Evolutionary conservation across 1,140 invertebrate species (phyloP), one percentile per base, ranked within the genome.

Genomic region (Eriosoma lanigerum): DNA sequence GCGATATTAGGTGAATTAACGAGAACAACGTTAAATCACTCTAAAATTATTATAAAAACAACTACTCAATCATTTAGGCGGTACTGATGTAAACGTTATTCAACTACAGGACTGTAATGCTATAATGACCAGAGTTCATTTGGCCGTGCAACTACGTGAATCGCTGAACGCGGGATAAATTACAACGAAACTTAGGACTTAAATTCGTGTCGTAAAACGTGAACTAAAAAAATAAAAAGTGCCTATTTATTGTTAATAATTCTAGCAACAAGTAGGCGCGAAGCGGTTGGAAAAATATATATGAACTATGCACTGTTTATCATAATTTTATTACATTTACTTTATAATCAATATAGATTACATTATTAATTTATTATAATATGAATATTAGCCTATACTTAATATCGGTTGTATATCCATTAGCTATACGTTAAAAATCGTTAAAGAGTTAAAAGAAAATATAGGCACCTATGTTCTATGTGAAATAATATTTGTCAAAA

Each of bases 101-200:
- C 15, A 6, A 19, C 13, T 10, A 48, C 32, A 38, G 32, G 8
- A 38, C 1, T 68, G 21, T 26, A 48, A n/a, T n/a, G 32, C 32
- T 38, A 38, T 38, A 21, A 19, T 78, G 62, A 78, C 48, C 44
- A n/a, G 60, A 32, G 75, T 78, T 48, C 38, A 62, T n/a, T 50
- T 38, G 75, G 44, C 19, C 75, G 21, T 5, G 46, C 5, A 19
- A 58, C 8, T 75, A 50, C 3, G 12, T 24, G 21, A 6, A 54
- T 32, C 50, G 8, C 24, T 24, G 26, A 4, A 32, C 24, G 12
- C 24, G 12, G 6, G 12, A 46, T 3, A 9, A 46, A 64, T 46
- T 46, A 68, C 15, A 24, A n/a, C 38, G 15, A 26, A 48, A 68
- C 38, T 48, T 17, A 9, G 6, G 44, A 68, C 21, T 68, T 68